These are phyloP conservation scores for Mesoclemmys tuberculata DNA, from an alignment of 2,113 vertebrate species.

Conservation along the genomic window DNA sequence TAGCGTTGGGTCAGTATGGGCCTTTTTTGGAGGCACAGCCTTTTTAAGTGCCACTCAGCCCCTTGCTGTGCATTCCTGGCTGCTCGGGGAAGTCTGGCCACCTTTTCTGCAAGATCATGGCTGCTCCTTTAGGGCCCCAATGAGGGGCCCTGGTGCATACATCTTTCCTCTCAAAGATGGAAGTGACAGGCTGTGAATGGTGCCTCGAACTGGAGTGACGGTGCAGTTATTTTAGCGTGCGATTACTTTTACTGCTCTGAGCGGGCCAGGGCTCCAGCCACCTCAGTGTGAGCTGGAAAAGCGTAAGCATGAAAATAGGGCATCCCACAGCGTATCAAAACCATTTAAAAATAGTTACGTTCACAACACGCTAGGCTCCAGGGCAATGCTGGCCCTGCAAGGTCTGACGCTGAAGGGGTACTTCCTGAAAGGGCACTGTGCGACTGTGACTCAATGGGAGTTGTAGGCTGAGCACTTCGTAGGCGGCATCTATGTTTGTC, in stretches of 20 bases:
- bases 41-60: not conserved
- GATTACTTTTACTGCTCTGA: not conserved
- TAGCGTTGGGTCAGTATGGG: not conserved
- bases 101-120: not conserved
- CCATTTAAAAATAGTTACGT: too few species aligned
- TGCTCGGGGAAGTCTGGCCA: not conserved
- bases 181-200: not conserved
- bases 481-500: too few species aligned
- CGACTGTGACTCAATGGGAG: too few species aligned
- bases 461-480: too few species aligned
- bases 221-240: not conserved
- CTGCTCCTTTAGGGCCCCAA: accelerated
- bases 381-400: too few species aligned
- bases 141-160: not conserved
- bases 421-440: too few species aligned
- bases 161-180: not conserved
- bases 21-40: not conserved
- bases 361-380: too few species aligned
- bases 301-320: too few species aligned
- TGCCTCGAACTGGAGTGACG: not conserved
- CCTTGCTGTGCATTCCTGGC: not conserved
- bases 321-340: too few species aligned
- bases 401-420: too few species aligned
- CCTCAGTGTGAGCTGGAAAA: too few species aligned
- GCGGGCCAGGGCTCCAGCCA: not conserved